phyloP scores from a whole-genome alignment of 2,113 vertebrate species.

The Pithys albifrons region DNA sequence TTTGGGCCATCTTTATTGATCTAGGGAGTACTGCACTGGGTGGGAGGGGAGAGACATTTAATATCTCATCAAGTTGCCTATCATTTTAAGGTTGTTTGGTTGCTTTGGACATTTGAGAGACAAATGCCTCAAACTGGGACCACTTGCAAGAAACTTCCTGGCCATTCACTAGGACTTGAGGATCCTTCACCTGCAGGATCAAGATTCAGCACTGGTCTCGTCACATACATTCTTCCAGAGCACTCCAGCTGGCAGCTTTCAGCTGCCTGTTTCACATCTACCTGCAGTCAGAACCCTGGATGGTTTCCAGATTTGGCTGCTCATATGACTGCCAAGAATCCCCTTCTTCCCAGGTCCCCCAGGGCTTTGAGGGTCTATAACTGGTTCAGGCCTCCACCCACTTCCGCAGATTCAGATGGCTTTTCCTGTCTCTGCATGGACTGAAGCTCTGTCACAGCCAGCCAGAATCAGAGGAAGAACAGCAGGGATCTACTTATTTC shows the following conservation, averaged over 20 bases:
- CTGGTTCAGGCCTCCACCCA: conserved; percentile 49
- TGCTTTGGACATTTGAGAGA: neutral
- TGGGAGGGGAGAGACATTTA: neutral
- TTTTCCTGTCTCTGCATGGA: neutral
- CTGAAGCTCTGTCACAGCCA: conserved; percentile 2
- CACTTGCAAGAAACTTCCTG: neutral
- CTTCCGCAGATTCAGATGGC: conserved; percentile 46
- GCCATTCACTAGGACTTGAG: neutral
- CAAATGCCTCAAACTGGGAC: neutral
- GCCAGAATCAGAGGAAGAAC: conserved; percentile 60
- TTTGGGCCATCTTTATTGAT: neutral
- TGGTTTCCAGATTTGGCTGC: neutral
- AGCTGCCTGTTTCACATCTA: neutral
- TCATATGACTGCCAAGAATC: neutral
- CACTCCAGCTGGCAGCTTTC: neutral
- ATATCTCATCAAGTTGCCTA: neutral
- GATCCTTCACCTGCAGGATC: neutral
- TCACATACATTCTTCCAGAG: neutral
- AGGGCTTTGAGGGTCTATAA: conserved; percentile 33
- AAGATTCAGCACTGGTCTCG: neutral
- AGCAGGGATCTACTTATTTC: conserved; percentile 49
- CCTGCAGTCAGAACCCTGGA: neutral
- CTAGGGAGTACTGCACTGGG: neutral
- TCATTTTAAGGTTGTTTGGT: neutral
- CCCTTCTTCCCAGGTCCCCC: neutral